A percentile compares a stretch with the other conserved stretches of the same genome.
These are phyloP conservation scores for Rhaphigaster nebulosa DNA, from an alignment of 2,888 invertebrate genomes.

Conservation along the genomic window DNA sequence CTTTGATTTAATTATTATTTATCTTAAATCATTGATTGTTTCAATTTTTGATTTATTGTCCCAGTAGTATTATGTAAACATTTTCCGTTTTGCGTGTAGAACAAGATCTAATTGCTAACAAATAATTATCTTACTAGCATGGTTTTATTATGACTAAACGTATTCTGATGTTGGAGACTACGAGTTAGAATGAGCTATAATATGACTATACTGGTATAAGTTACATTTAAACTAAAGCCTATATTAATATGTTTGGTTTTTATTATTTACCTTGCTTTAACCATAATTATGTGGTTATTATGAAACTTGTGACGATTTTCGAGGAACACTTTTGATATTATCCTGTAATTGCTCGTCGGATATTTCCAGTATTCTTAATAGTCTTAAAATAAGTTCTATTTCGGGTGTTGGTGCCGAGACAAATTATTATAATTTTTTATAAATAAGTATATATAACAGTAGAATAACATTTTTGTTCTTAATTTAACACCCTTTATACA, in stretches of 20 bases:
- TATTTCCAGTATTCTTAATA: not conserved
- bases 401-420: not conserved
- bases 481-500: not conserved
- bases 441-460: not conserved
- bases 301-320: not conserved
- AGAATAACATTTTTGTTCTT: not conserved
- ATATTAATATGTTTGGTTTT: not conserved
- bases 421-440: not conserved
- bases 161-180: not conserved
- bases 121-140: not conserved
- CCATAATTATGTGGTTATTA: not conserved
- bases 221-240: not conserved
- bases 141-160: not conserved
- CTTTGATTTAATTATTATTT: not conserved
- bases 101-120: not conserved
- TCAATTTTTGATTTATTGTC: not conserved
- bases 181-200: not conserved
- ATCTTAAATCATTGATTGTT: constrained; percentile 1
- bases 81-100: not conserved
- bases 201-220: not conserved
- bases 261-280: not conserved
- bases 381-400: not conserved
- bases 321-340: not conserved
- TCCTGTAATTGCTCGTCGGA: not conserved
- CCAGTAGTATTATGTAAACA: not conserved